A percentile compares a stretch with the other conserved stretches of the same genome.
phyloP scores from a whole-genome alignment of 2,797 vertebrate genomes.

The Amblyraja radiata region DNA sequence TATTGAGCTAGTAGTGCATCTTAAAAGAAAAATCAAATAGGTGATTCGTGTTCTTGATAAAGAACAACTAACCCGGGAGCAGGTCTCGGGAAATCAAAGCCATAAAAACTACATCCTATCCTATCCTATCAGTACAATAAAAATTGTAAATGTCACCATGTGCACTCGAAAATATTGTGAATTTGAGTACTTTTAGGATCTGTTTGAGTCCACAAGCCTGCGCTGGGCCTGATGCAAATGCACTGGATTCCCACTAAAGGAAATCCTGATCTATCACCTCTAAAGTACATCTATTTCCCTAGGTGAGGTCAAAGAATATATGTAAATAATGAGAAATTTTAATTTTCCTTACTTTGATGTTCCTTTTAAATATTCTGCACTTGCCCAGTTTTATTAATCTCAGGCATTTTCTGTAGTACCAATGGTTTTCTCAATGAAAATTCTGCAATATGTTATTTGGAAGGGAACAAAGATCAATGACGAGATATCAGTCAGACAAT shows the following conservation, averaged over 20 bases:
- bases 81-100: neutral
- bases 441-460: neutral
- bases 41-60: neutral
- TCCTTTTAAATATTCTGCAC: neutral
- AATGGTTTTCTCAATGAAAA: neutral
- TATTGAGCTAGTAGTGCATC: neutral
- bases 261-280: neutral
- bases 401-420: neutral
- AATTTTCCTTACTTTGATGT: neutral
- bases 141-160: neutral
- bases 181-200: neutral
- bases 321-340: neutral
- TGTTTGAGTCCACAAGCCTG: neutral
- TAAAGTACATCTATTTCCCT: neutral
- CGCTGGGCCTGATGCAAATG: neutral
- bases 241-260: neutral
- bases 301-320: neutral
- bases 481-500: neutral
- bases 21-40: neutral
- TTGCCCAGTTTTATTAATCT: neutral
- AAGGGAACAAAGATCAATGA: neutral
- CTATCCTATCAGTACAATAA: neutral
- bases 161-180: neutral
- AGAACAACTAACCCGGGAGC: neutral
- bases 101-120: neutral